Evolutionary conservation across 2,888 invertebrate species (phyloP).

Genomic region (Serrognathus titanus): DNA sequence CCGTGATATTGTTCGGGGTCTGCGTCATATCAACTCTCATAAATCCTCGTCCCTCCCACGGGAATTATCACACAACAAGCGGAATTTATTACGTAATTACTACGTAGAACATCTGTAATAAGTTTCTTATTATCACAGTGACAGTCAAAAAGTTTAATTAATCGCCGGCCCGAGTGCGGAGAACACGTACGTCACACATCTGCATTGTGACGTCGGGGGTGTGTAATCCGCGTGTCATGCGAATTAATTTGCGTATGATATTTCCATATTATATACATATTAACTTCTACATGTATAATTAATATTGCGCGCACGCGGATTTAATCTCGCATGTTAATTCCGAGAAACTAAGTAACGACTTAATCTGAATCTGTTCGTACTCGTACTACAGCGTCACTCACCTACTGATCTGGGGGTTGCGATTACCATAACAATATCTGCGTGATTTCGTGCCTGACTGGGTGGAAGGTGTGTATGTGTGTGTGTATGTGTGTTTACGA

Average conservation of each 20-base stretch:
- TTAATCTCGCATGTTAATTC: not conserved
- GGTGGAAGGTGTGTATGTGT: conserved; percentile 3
- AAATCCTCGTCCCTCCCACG: too few relatives aligned
- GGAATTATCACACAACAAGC: too few relatives aligned
- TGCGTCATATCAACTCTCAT: too few relatives aligned
- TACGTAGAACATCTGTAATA: too few relatives aligned
- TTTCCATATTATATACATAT: not conserved
- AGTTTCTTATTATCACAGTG: too few relatives aligned
- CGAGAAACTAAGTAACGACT: not conserved
- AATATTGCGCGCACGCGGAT: not conserved
- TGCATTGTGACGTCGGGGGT: too few relatives aligned
- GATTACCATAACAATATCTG: conserved; percentile 19
- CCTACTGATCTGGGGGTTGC: not conserved
- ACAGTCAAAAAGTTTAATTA: too few relatives aligned
- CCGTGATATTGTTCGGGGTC: not conserved
- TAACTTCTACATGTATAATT: conserved; percentile 1
- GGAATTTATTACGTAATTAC: too few relatives aligned
- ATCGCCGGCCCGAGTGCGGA: too few relatives aligned
- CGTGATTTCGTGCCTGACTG: conserved; percentile 1
- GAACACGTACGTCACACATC: too few relatives aligned
- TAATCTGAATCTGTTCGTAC: not conserved
- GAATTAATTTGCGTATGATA: not conserved
- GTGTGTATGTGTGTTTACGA: conserved; percentile 18
- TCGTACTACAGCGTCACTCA: conserved; percentile 8
- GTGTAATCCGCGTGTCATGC: not conserved